phyloP scores from a whole-genome alignment of 2,888 invertebrate genomes.

The Callosobruchus maculatus region DNA sequence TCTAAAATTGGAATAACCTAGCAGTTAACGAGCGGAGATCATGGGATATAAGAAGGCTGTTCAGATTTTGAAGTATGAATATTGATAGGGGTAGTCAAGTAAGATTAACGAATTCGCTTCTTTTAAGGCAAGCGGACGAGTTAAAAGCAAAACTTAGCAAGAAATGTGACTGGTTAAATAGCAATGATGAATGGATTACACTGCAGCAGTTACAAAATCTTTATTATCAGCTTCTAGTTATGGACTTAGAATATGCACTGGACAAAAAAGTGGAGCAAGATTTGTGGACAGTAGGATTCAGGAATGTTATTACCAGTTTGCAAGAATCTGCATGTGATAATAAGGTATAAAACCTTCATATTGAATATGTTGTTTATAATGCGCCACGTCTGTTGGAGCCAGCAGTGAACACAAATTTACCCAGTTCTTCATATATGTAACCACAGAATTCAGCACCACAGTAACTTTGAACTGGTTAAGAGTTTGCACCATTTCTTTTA shows the following conservation, averaged over 20 bases:
- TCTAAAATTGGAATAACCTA: neutral
- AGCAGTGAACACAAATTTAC: too few relatives aligned
- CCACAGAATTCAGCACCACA: too few relatives aligned
- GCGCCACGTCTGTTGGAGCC: too few relatives aligned
- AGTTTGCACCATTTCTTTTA: too few relatives aligned
- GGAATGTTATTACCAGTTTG: constrained; percentile 77
- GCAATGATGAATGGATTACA: constrained; percentile 45
- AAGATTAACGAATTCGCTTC: constrained; percentile 1
- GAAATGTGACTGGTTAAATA: constrained; percentile 52
- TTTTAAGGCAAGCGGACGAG: constrained; percentile 67
- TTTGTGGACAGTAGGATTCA: constrained; percentile 84
- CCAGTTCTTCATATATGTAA: too few relatives aligned
- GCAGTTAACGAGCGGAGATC: neutral
- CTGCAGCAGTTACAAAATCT: constrained; percentile 55
- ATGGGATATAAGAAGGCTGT: constrained; percentile 76
- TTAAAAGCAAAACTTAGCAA: constrained; percentile 66
- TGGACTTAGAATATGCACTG: constrained; percentile 81
- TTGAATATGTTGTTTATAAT: too few relatives aligned
- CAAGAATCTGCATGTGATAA: constrained; percentile 76
- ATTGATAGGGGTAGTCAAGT: neutral
- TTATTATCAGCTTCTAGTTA: constrained; percentile 70
- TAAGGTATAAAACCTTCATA: constrained; percentile 54
- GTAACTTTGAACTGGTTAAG: too few relatives aligned
- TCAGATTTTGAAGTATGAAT: constrained; percentile 66
- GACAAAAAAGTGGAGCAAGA: constrained; percentile 89